Evolutionary conservation across 2,888 invertebrate genomes (phyloP), one percentile per base, ranked within the genome.

Genomic region (Mythimna ferrago): DNA sequence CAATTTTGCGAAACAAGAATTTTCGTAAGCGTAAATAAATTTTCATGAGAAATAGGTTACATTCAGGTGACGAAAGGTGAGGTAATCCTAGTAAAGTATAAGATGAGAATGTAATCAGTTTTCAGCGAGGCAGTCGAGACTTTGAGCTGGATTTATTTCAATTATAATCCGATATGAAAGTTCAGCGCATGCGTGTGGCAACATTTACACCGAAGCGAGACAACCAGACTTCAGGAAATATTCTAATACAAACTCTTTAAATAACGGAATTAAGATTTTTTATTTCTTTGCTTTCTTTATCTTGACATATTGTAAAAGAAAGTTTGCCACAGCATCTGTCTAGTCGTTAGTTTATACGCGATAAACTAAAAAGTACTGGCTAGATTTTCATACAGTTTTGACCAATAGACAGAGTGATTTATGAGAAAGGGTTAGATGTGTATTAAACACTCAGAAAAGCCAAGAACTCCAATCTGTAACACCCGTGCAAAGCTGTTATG

Each of bases 71-170:
- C 66, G 78, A 83, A 83, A 72, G 70, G 69, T 82, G 58, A 66
- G 71, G 79, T 87, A 85, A 84, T 83, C 80, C 82, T 77, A 78
- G 81, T 88, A 83, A 86, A 87, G 84, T 89, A 90, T 88, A 88
- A 92, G 92, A 92, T 93, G 92, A 91, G 89, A 88, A 86, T 87
- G 89, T 93, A 92, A 94, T 94, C 91, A 92, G 92, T 93, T 93
- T 90, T 90, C 91, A 88, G 86, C 86, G 90, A 90, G 89, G 91
- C 91, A 90, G 89, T 82, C 87, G 90, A 87, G 91, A 92, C 89
- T 93, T 93, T 88, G 86, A 91, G 88, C 89, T 90, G 92, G 92
- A 95, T 95, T 95, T 96, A 95, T 95, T 95, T 96, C 96, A 96
- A 96, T 95, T 95, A 95, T 94, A 93, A 94, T 93, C 91, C 90